Evolutionary conservation across 1,140 invertebrate genomes (phyloP), one percentile per base, ranked within the genome.

Genomic region (Lutraria rhynchaena): DNA sequence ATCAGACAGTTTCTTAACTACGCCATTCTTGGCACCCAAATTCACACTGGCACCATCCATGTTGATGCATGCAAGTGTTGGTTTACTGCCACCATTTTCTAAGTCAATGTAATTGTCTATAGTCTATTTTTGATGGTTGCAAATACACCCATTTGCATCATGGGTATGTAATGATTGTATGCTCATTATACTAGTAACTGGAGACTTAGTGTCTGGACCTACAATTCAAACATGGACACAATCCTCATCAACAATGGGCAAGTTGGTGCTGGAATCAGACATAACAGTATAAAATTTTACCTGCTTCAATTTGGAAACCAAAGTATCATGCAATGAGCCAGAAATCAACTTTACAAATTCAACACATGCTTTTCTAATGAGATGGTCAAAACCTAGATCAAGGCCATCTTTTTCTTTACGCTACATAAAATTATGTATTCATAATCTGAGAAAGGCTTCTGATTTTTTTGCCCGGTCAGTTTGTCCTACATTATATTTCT

Each of bases 31-130:
- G 4, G 67, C 67, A 51, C 67, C 67, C 44, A 70, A 51, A 53
- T 70, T 70, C 11, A 70, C 67, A 70, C 67, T 70, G 41, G 67
- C 41, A 53, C 49, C 67, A 53, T 49, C 67, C 67, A 70, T 70
- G 17, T 51, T 70, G 11, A 70, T 22, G 3, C 44, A 70, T 51
- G 29, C 67, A 70, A 53, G 24, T 65, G 15, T 35, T 11, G 61
- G 35, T 41, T 65, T 65, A 60, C 31, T 60, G 58, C 31, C 58
- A 4, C 31, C 4, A 41, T 11, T 65, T 5, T 65, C 37, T 13
- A 65, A 15, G 33, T 65, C 61, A 65, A 65, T 65, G n/a, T 37
- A 9, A 65, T 65, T 5, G 35, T 65, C 7, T 65, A 11, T 35
- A 44, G 61, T 41, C 35, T 35, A n/a, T n/a, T 35, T n/a, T 37